Percentiles rank a stretch among this genome's conserved stretches.
Conservation (phyloP, 2,797 vertebrate species). For the Sitta carolinensis region DNA sequence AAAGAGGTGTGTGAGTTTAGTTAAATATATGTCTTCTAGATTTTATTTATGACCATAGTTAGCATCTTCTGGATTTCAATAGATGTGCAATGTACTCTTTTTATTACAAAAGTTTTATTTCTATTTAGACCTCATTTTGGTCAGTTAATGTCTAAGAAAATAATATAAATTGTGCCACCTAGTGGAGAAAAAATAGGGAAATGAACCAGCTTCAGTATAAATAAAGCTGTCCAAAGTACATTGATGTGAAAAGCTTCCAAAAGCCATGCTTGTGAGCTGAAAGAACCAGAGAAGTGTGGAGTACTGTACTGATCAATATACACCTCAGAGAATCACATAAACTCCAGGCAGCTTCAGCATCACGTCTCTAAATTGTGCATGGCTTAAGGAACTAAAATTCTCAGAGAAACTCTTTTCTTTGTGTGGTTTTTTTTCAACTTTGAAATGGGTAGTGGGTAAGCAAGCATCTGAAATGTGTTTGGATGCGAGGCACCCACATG, state of each 20-base stretch:
- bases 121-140: not conserved
- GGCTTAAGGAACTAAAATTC: not conserved
- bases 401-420: not conserved
- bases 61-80: not conserved
- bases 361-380: not conserved
- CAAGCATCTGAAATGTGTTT: not conserved
- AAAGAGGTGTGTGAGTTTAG: not conserved
- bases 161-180: conserved; percentile 75
- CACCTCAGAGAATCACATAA: not conserved
- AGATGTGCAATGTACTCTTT: conserved; percentile 19
- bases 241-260: not conserved
- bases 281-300: not conserved
- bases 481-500: too few species aligned
- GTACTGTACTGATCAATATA: not conserved
- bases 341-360: not conserved
- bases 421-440: not conserved
- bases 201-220: not conserved
- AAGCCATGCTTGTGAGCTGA: not conserved
- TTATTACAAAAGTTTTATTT: conserved; percentile 27
- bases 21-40: not conserved
- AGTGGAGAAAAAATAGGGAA: conserved; percentile 50
- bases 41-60: not conserved
- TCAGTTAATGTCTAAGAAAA: conserved; percentile 27
- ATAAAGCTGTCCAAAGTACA: not conserved
- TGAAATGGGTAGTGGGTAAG: not conserved